A percentile compares a stretch with the other conserved stretches of the same genome.
phyloP scores from a whole-genome alignment of 1,140 invertebrate genomes.

The Pseudomyrmex flavicornis region DNA sequence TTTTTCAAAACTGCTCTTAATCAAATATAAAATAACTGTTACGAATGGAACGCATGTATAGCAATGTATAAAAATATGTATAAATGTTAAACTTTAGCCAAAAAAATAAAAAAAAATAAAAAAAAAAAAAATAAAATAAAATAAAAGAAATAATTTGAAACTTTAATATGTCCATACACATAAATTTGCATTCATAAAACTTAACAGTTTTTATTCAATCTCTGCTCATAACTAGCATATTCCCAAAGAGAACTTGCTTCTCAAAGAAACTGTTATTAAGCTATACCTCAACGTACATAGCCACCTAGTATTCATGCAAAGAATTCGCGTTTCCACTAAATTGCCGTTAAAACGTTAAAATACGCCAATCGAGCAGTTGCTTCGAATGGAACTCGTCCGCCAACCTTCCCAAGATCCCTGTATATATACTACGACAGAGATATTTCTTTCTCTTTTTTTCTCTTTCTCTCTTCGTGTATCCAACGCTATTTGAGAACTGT shows the following conservation, averaged over 20 bases:
- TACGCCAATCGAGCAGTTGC: slow-evolving; percentile 1
- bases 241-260: too few relatives aligned
- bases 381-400: background rate
- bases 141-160: too few relatives aligned
- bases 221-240: background rate
- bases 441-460: slow-evolving; percentile 8
- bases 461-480: background rate
- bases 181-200: too few relatives aligned
- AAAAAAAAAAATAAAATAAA: too few relatives aligned
- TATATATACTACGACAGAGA: slow-evolving; percentile 31
- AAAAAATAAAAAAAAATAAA: too few relatives aligned
- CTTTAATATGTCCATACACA: too few relatives aligned
- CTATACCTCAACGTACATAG: background rate
- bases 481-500: slow-evolving; percentile 61
- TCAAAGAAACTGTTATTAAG: slow-evolving; percentile 8
- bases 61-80: too few relatives aligned
- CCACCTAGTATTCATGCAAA: background rate
- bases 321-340: slow-evolving; percentile 7
- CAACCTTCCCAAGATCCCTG: background rate
- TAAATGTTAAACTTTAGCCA: too few relatives aligned
- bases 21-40: too few relatives aligned
- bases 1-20: too few relatives aligned
- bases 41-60: too few relatives aligned
- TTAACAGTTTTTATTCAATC: too few relatives aligned
- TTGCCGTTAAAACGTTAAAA: slow-evolving; percentile 29